These are phyloP conservation scores for Eulemur macaco DNA, from an alignment of 2,113 vertebrate genomes.

Conservation along the genomic window DNA sequence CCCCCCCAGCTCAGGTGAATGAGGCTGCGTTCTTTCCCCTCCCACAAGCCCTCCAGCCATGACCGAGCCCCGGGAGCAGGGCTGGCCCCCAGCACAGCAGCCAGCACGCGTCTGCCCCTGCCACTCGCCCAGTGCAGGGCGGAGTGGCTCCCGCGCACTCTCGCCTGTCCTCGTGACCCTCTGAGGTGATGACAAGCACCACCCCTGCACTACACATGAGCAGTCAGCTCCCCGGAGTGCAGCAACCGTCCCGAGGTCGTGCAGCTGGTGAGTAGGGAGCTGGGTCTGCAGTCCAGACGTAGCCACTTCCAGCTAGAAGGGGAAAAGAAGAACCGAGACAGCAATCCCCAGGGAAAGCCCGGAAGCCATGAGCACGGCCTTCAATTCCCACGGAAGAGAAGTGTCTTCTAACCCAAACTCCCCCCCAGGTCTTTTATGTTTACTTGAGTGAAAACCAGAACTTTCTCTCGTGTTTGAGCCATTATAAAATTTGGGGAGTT, in stretches of 20 bases:
- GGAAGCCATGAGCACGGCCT: background rate
- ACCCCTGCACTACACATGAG: background rate
- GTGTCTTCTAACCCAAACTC: background rate
- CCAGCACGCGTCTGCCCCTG: fast-evolving
- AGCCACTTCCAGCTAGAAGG: background rate
- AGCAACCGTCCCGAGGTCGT: background rate
- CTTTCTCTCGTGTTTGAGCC: background rate
- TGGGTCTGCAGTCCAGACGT: background rate
- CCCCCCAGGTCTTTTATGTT: background rate
- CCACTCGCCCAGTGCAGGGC: fast-evolving
- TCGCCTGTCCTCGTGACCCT: background rate
- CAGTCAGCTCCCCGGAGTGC: background rate
- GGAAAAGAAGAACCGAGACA: background rate
- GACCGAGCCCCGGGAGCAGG: background rate
- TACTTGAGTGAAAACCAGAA: background rate
- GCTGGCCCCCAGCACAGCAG: fast-evolving
- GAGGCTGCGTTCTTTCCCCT: background rate
- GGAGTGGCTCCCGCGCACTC: background rate
- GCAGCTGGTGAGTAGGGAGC: background rate
- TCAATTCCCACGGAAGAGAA: background rate
- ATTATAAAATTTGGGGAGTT: no score
- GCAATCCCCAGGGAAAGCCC: fast-evolving
- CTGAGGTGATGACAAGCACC: background rate
- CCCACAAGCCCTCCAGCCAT: background rate
- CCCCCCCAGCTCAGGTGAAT: background rate